Evolutionary conservation across 2,113 vertebrate species (phyloP).

Genomic region (Terrapene triunguis): DNA sequence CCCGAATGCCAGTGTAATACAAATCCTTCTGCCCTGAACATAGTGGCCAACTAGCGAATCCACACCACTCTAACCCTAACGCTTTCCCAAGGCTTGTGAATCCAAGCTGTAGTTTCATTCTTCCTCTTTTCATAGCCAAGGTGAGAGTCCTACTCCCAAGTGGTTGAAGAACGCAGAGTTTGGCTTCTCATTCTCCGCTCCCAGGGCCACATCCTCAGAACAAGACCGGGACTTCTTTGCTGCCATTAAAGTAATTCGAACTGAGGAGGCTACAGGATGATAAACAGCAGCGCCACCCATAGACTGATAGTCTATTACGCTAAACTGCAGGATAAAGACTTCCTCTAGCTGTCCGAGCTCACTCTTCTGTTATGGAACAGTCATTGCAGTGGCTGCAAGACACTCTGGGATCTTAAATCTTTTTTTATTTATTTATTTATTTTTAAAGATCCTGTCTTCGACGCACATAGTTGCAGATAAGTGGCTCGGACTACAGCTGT

Average conservation of each 20-base stretch:
- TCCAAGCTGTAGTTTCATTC: rapidly evolving
- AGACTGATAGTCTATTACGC: rapidly evolving
- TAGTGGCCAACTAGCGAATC: neutral
- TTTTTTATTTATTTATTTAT: neutral
- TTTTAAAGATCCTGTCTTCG: neutral
- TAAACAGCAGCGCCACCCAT: rapidly evolving
- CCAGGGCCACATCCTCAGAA: rapidly evolving
- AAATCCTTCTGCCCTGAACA: neutral
- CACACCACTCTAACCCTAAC: neutral
- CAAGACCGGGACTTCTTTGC: neutral
- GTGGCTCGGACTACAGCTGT: rapidly evolving
- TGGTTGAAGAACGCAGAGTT: neutral
- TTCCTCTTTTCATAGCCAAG: neutral
- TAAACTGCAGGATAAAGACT: neutral
- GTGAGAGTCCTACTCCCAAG: neutral
- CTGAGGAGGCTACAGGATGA: rapidly evolving
- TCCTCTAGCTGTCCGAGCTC: rapidly evolving
- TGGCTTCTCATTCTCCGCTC: neutral
- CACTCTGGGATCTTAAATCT: neutral
- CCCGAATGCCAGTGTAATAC: neutral
- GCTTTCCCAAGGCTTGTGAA: neutral
- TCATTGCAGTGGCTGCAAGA: neutral
- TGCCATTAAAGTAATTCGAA: rapidly evolving
- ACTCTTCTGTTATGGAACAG: neutral
- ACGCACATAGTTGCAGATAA: neutral